A percentile compares a stretch with the other conserved stretches of the same genome.
Conservation (phyloP, 2,113 vertebrate species). For the Reinhardtius hippoglossoides region DNA sequence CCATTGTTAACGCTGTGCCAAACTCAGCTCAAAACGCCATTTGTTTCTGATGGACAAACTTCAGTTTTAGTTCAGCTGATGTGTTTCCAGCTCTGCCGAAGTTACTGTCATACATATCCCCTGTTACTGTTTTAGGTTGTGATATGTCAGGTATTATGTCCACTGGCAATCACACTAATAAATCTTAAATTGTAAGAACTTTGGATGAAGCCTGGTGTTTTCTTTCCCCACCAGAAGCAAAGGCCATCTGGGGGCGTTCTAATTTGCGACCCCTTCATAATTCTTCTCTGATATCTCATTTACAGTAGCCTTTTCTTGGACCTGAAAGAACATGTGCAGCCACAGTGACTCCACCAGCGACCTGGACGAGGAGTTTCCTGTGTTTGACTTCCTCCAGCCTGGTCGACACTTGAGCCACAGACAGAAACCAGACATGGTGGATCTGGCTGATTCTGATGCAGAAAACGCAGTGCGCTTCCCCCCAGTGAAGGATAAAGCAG, state of each 20-base stretch:
- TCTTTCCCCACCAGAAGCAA: background rate
- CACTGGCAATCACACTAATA: background rate
- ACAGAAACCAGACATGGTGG: conserved; percentile 6
- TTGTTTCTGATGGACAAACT: too few species aligned
- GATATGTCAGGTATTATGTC: background rate
- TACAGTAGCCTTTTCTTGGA: background rate
- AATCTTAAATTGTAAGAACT: background rate
- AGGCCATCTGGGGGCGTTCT: too few species aligned
- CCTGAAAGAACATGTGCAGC: conserved; percentile 62
- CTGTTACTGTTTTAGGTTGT: background rate
- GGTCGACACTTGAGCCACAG: background rate
- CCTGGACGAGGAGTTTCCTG: conserved; percentile 79
- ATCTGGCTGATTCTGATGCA: conserved; percentile 35
- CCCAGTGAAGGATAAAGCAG: background rate
- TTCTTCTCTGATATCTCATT: background rate
- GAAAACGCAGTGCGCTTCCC: conserved; percentile 1
- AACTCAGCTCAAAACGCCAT: background rate
- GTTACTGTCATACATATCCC: background rate
- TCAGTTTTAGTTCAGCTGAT: too few species aligned
- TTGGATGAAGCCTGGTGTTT: background rate
- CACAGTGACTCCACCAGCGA: conserved; percentile 79
- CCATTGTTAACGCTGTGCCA: background rate
- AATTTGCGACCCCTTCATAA: background rate
- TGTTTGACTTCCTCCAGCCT: conserved; percentile 78
- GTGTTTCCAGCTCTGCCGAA: background rate